Evolutionary conservation across 2,888 invertebrate species (phyloP).

Genomic region (Diploptera punctata): DNA sequence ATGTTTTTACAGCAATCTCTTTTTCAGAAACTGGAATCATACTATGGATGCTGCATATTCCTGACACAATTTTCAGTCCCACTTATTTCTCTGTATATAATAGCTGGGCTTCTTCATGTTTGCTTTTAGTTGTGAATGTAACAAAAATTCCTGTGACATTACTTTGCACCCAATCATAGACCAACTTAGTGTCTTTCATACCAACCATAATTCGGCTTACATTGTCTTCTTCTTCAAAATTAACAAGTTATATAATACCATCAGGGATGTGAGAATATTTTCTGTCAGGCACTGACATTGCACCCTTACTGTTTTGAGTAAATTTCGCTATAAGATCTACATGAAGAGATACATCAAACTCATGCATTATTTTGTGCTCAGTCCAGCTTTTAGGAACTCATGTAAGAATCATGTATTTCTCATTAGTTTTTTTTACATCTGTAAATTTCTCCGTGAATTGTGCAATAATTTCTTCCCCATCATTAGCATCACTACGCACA

Average conservation of each 20-base stretch:
- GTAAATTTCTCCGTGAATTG: not conserved
- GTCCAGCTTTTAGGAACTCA: not conserved
- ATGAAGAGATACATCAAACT: too few relatives aligned
- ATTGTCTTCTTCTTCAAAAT: not conserved
- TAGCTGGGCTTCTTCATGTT: not conserved
- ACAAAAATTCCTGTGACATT: not conserved
- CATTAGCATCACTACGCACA: too few relatives aligned
- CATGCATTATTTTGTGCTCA: too few relatives aligned
- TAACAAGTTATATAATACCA: not conserved
- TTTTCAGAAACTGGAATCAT: too few relatives aligned
- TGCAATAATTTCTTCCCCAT: too few relatives aligned
- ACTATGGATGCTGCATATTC: not conserved
- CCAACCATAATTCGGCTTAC: not conserved
- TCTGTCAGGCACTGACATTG: not conserved
- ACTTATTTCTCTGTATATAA: not conserved
- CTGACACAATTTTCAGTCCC: too few relatives aligned
- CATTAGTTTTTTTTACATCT: not conserved
- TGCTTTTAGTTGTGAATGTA: not conserved
- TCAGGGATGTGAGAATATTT: too few relatives aligned
- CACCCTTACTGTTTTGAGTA: too few relatives aligned
- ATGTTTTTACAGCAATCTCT: not conserved
- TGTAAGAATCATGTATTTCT: not conserved
- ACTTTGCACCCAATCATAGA: not conserved
- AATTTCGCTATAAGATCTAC: not conserved
- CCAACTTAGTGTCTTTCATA: not conserved